A percentile compares a stretch with the other conserved stretches of the same genome.
These are phyloP conservation scores for Bellardia bayeri DNA, from an alignment of 2,888 invertebrate genomes.

Conservation along the genomic window DNA sequence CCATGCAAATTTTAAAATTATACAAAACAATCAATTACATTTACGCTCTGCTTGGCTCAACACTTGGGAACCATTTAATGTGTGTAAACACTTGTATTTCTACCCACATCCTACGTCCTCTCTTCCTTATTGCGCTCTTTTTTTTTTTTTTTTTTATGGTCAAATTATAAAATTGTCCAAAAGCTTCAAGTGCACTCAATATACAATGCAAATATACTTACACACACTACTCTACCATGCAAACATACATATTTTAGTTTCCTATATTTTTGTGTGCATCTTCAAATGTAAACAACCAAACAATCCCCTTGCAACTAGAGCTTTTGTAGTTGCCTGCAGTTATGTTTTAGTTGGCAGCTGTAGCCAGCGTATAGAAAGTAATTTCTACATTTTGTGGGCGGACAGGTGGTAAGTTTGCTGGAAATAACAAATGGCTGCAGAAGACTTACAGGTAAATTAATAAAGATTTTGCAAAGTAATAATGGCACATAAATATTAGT, in stretches of 20 bases:
- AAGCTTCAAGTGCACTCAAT: neutral
- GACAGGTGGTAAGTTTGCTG: slow-evolving; percentile 27
- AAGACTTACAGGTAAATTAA: slow-evolving; percentile 43
- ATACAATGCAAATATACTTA: neutral
- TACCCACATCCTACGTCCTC: neutral
- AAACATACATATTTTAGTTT: slow-evolving; percentile 5
- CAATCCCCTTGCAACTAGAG: neutral
- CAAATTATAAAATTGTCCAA: slow-evolving; percentile 24
- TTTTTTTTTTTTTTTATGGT: neutral
- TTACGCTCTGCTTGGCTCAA: neutral
- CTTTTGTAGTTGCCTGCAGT: neutral
- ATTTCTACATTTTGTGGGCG: slow-evolving; percentile 37
- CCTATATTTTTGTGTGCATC: neutral
- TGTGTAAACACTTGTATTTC: neutral
- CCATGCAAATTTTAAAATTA: too few relatives aligned
- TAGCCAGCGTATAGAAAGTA: slow-evolving; percentile 18
- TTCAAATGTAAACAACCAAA: slow-evolving; percentile 12
- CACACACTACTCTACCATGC: neutral
- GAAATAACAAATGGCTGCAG: slow-evolving; percentile 10
- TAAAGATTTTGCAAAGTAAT: slow-evolving; percentile 37
- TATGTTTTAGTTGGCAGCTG: neutral
- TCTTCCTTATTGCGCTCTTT: neutral
- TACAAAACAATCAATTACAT: neutral
- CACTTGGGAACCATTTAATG: neutral
- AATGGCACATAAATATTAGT: slow-evolving; percentile 55